phyloP scores from a whole-genome alignment of 1,140 invertebrate species.

The Habropoda laboriosa region DNA sequence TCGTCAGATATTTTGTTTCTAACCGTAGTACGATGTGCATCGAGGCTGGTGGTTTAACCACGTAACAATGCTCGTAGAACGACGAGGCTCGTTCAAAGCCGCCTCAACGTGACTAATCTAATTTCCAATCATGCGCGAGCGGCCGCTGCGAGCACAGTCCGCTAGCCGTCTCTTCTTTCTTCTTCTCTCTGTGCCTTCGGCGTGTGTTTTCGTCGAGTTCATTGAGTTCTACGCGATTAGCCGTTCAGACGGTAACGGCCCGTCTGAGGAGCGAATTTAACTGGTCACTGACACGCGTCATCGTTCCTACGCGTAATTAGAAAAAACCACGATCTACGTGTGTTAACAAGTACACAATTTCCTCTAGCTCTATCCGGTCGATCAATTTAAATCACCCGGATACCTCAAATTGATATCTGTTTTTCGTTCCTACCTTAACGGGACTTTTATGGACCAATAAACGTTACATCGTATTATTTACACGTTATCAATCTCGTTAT shows the following conservation, averaged over 20 bases:
- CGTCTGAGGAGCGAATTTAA: conserved; percentile 70
- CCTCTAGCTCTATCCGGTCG: background rate
- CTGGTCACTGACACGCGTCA: background rate
- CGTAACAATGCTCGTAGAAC: conserved; percentile 30
- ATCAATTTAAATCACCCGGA: background rate
- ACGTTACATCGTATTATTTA: background rate
- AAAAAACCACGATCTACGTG: background rate
- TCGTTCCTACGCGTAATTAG: conserved; percentile 6
- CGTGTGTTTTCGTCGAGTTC: conserved; percentile 62
- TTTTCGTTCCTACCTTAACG: background rate
- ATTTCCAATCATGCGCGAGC: conserved; percentile 68
- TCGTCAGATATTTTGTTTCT: background rate
- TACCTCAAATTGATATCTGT: background rate
- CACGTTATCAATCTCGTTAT: background rate
- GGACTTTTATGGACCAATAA: background rate
- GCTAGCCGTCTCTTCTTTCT: conserved; percentile 21
- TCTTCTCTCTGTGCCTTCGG: conserved; percentile 21
- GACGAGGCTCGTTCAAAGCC: conserved; percentile 67
- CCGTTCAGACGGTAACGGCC: conserved; percentile 55
- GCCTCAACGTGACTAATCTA: conserved; percentile 75
- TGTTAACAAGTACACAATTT: background rate
- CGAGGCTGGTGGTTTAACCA: conserved; percentile 1
- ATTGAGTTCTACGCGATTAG: conserved; percentile 71
- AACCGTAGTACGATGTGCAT: background rate
- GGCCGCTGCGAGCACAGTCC: conserved; percentile 14